Base-by-base conservation (phyloP, 2,797 vertebrate genomes). In the Phrynocephalus guinanensis region DNA sequence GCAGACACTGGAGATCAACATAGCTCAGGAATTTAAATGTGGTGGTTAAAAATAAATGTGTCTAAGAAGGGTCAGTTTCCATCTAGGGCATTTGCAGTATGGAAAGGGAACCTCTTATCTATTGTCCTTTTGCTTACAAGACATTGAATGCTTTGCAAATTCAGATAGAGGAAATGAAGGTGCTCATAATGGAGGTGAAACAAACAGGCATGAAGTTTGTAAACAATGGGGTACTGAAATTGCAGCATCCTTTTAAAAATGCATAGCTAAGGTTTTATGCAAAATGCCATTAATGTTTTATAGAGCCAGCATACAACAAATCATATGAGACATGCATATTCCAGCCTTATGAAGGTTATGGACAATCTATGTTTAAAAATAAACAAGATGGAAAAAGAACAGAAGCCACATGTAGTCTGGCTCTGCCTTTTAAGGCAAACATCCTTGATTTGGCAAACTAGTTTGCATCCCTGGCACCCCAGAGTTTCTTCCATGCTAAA, bases 31-130 rank as follows among this genome's bases (percentile, higher is more conserved):
- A 91, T 93, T 91, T 91, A 90, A 68, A 91, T 60, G 2, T 44
- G 66, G 16, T 85, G 6, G 85, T 92, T 93, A 94, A 95, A 96
- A 96, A 94, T 81, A 95, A 84, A 82, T 88, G 70, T 83, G 90
- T 93, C 86, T 92, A 92, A 87, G 1, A 88, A 79, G 24, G 86
- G 82, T 90, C 93, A 92, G 9, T 92, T 92, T 95, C 92, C 92
- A 80, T 2, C 4, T 89, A 80, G n/a, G 90, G 89, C 89, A 92
- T 93, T 82, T 84, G 84, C 28, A 3, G 89, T 88, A 85, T 92
- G 81, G 82, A 90, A 72, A 56, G 66, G 91, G 83, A 90, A 92
- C 86, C 86, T 86, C 67, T 76, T 93, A 90, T 73, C 0, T 33
- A 50, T 86, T 86, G 79, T 87, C 88, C 9, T 0, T 44, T 38